phyloP scores from a whole-genome alignment of 2,888 invertebrate genomes.

The Stramonita haemastoma region DNA sequence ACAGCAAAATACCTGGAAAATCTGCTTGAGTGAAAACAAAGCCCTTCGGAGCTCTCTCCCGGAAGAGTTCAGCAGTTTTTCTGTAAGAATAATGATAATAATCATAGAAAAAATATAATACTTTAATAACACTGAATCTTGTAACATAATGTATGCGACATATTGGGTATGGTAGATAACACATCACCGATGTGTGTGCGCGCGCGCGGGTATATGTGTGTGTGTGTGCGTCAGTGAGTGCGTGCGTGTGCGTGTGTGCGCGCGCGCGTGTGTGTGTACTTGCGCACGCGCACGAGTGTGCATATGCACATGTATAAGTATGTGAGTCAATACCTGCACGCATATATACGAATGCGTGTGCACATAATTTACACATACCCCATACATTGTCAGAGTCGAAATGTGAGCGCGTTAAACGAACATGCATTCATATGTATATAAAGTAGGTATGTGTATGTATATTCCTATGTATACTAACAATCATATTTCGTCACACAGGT shows the following conservation, averaged over 20 bases:
- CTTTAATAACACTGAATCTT: no score
- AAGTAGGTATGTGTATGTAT: neutral
- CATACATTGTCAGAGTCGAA: no score
- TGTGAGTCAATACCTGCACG: neutral
- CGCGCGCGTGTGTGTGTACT: neutral
- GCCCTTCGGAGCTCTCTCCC: slow-evolving; percentile 96
- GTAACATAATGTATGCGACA: no score
- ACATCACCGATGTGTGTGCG: no score
- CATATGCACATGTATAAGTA: neutral
- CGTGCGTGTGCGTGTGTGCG: slow-evolving; percentile 18
- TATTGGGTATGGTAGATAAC: no score
- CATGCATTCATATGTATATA: neutral
- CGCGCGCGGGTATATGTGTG: neutral
- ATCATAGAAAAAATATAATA: neutral
- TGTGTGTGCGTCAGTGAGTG: neutral
- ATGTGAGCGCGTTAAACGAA: neutral
- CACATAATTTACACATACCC: no score
- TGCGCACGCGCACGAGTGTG: neutral
- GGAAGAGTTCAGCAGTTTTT: slow-evolving; percentile 94
- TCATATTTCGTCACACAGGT: no score
- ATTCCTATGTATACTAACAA: neutral
- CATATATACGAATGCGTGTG: no score
- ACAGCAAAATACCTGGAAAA: slow-evolving; percentile 86
- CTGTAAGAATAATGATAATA: slow-evolving; percentile 80
- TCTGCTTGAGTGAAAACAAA: slow-evolving; percentile 98